Evolutionary conservation across 2,888 invertebrate genomes (phyloP).

Genomic region (Corbicula japonica): DNA sequence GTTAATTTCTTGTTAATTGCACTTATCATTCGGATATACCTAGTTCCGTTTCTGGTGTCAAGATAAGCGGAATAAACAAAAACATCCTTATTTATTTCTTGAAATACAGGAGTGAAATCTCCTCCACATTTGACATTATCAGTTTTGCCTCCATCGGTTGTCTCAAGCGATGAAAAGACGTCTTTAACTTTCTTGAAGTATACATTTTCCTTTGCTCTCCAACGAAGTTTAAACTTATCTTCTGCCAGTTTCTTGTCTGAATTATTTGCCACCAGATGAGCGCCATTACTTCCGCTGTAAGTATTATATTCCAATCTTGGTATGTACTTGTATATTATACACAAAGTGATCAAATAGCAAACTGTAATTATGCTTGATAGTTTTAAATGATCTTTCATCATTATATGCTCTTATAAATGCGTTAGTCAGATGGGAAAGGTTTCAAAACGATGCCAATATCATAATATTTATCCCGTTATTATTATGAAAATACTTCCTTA

Average conservation of each 20-base stretch:
- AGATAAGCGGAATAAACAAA: conserved; percentile 50
- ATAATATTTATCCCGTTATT: no score
- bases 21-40: conserved; percentile 43
- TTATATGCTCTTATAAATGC: no score
- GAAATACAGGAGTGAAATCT: conserved; percentile 3
- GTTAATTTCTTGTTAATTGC: conserved; percentile 22
- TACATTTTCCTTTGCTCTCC: conserved; percentile 30
- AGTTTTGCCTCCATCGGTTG: not conserved
- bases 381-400: conserved; percentile 6
- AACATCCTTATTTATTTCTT: conserved; percentile 25
- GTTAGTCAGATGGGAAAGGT: no score
- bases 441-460: no score
- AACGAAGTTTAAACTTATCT: conserved; percentile 14
- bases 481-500: no score
- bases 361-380: not conserved
- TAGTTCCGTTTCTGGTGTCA: conserved; percentile 35
- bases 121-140: conserved; percentile 20
- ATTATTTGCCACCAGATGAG: not conserved
- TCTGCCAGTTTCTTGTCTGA: not conserved
- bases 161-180: not conserved
- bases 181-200: conserved; percentile 33
- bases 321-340: conserved; percentile 29
- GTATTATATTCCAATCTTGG: not conserved
- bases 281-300: not conserved
- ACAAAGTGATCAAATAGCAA: conserved; percentile 24